Percentiles rank a stretch among this genome's conserved stretches.
These are phyloP conservation scores for Julus scandinavius DNA, from an alignment of 2,888 invertebrate genomes.

Conservation along the genomic window DNA sequence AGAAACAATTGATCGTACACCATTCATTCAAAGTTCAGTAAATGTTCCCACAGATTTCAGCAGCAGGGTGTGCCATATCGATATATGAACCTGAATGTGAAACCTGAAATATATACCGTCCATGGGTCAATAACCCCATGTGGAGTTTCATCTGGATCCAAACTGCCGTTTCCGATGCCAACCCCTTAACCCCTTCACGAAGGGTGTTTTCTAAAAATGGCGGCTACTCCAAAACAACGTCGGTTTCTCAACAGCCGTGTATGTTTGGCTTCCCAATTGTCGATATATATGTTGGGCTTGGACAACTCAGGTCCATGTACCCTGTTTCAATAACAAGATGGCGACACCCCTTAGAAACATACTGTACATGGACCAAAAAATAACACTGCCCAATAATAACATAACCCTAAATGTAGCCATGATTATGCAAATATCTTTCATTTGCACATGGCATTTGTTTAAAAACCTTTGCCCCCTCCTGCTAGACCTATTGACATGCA, in stretches of 20 bases:
- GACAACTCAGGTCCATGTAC: background rate
- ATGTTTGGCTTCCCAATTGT: conserved; percentile 7
- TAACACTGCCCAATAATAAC: conserved; percentile 22
- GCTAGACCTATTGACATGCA: conserved; percentile 25
- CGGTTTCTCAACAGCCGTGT: background rate
- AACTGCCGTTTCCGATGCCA: background rate
- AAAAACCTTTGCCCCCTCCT: conserved; percentile 2
- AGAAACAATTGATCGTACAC: too few relatives aligned
- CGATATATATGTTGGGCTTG: background rate
- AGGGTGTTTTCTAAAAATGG: background rate
- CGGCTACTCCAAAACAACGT: background rate
- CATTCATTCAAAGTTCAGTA: too few relatives aligned
- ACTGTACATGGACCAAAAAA: background rate
- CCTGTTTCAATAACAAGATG: background rate
- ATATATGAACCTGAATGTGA: background rate
- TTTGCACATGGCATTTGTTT: conserved; percentile 17
- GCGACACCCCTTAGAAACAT: background rate
- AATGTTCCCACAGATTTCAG: background rate
- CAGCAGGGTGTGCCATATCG: background rate
- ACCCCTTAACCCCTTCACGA: background rate
- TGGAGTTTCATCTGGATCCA: background rate
- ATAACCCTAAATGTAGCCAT: background rate
- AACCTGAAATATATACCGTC: background rate
- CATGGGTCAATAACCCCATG: background rate
- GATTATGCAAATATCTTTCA: background rate